Percentiles rank a stretch among this genome's conserved stretches.
phyloP scores from a whole-genome alignment of 1,140 invertebrate species.

The Geopemphigus sp. region DNA sequence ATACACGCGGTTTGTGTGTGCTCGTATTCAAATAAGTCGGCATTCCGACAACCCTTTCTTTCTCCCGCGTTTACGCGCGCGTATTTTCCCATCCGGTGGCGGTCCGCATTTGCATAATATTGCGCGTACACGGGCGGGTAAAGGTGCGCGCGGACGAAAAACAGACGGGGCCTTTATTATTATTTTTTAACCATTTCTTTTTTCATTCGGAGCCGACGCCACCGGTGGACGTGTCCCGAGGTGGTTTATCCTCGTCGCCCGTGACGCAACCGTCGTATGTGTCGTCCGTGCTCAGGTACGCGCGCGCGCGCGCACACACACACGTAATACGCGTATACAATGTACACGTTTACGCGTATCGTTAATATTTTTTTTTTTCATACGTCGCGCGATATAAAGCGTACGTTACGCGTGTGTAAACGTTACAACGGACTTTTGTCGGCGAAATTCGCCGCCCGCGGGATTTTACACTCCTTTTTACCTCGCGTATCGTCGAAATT shows the following conservation, averaged over 20 bases:
- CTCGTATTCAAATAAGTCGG: constrained; percentile 31
- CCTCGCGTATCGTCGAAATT: too few species aligned
- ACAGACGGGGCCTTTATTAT: constrained; percentile 30
- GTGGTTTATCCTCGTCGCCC: constrained; percentile 33
- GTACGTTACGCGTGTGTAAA: background rate
- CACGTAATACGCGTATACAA: too few species aligned
- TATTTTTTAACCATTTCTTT: background rate
- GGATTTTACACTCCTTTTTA: too few species aligned
- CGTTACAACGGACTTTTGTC: background rate
- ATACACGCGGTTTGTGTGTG: background rate
- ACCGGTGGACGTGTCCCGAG: constrained; percentile 12
- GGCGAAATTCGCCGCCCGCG: background rate
- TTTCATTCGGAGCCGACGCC: background rate
- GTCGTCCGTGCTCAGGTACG: background rate
- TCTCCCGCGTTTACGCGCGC: background rate
- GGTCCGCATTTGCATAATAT: constrained; percentile 35
- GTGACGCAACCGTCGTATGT: background rate
- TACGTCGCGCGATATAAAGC: too few species aligned
- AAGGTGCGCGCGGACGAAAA: background rate
- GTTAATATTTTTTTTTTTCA: background rate
- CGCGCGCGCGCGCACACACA: too few species aligned
- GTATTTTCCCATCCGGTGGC: constrained; percentile 30
- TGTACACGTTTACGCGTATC: too few species aligned
- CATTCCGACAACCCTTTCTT: constrained; percentile 39
- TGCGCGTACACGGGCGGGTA: too few species aligned